These are phyloP conservation scores for Melanerpes formicivorus DNA, from an alignment of 2,113 vertebrate genomes.

Conservation along the genomic window DNA sequence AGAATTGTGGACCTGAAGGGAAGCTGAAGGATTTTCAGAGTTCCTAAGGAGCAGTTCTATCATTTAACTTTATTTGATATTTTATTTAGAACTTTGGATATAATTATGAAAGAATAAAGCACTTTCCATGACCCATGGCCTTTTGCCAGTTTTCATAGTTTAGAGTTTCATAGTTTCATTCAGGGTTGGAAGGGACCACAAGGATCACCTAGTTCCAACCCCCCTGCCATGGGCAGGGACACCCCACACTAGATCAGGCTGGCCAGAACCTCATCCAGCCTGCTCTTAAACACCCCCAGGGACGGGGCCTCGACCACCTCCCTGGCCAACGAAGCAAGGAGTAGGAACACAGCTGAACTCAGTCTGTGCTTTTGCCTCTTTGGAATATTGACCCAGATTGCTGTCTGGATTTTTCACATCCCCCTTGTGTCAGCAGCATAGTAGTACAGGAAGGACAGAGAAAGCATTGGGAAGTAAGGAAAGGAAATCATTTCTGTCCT, in stretches of 20 bases:
- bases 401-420: background rate
- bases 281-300: too few species aligned
- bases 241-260: too few species aligned
- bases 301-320: too few species aligned
- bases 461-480: background rate
- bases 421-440: background rate
- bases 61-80: background rate
- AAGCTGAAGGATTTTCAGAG: background rate
- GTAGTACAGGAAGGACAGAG: background rate
- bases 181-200: too few species aligned
- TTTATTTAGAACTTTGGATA: background rate
- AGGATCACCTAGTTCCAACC: too few species aligned
- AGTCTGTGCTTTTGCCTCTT: background rate
- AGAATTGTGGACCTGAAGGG: background rate
- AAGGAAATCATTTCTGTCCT: background rate
- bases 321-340: too few species aligned
- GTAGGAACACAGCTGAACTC: background rate
- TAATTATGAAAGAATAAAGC: background rate
- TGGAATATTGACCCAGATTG: background rate
- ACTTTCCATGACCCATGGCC: background rate
- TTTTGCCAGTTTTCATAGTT: background rate
- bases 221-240: too few species aligned
- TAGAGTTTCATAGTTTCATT: too few species aligned
- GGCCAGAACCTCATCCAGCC: too few species aligned
- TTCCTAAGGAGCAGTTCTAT: background rate